These are phyloP conservation scores for Knipowitschia caucasica DNA, from an alignment of 2,797 vertebrate genomes.

Conservation along the genomic window DNA sequence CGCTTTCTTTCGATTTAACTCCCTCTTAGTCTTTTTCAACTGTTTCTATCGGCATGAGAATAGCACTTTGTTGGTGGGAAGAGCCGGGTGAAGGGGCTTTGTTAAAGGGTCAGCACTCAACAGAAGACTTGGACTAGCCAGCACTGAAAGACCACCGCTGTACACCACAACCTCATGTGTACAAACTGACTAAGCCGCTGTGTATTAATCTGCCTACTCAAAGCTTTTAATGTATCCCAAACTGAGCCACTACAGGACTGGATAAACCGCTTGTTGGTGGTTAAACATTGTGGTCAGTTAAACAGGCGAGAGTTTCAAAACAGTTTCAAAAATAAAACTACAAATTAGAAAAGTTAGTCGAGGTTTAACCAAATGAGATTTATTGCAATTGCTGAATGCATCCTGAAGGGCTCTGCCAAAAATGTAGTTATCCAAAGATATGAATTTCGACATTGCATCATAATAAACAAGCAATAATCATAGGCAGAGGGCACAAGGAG, in stretches of 20 bases:
- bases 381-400: neutral
- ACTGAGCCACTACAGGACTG: conserved; percentile 1
- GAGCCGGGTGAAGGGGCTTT: conserved; percentile 49
- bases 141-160: conserved; percentile 27
- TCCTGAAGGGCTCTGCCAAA: too few species aligned
- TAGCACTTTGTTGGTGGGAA: conserved; percentile 57
- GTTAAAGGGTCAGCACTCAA: conserved; percentile 54
- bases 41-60: conserved; percentile 53
- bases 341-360: neutral
- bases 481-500: too few species aligned
- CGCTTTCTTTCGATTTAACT: conserved; percentile 59
- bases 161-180: conserved; percentile 37
- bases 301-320: neutral
- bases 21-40: conserved; percentile 55
- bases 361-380: neutral
- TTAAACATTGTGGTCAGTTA: conserved; percentile 7
- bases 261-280: neutral
- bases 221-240: conserved; percentile 8
- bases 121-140: conserved; percentile 39
- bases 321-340: neutral
- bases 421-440: too few species aligned
- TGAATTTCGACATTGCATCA: too few species aligned
- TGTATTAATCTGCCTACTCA: conserved; percentile 24
- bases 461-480: too few species aligned
- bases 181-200: conserved; percentile 37